Base-by-base conservation (phyloP, 2,888 invertebrate genomes). In the Serrognathus titanus region DNA sequence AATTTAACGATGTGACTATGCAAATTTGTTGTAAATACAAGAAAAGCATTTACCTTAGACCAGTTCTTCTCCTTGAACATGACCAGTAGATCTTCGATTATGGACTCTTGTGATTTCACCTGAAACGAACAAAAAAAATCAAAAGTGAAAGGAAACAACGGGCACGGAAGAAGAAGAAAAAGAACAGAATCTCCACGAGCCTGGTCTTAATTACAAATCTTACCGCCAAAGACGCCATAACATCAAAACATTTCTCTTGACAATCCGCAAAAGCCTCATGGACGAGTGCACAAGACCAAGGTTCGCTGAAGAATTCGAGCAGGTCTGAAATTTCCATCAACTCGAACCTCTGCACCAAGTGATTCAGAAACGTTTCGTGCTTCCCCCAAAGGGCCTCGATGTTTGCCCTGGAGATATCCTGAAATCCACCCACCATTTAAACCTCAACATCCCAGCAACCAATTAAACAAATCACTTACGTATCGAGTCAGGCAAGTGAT, bases 281-380 rank as follows among this genome's bases (percentile, higher is more conserved):
- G 70, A 85, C 87, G 11, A 88, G 64, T 0, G 84, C 83, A 31
- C 81, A 80, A 57, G 83, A 80, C 87, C 88, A 88, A 1, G 87
- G 83, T 63, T 86, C 82, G 7, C 78, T 78, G 75, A 90, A 89
- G 75, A 81, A 88, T 5, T 82, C 80, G 70, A 79, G 88, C 5
- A 89, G 79, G 70, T 92, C 89, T 0, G 78, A 75, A 37, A 92
- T 85, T 57, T 83, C 73, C 1, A 82, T 77, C 73, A 82, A 77
- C 77, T 83, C 77, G 71, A 81, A 88, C 54, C 88, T 80, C 12
- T 77, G 70, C 48, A 83, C 76, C 38, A 92, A 67, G 67, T 88
- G 85, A 74, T 90, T 87, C 58, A 91, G 80, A 66, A 86, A 76
- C 16, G 82, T 81, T 66, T 91, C 89, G 71, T 92, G 90, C 63